phyloP scores from a whole-genome alignment of 2,888 invertebrate genomes.

The Timandra comae region DNA sequence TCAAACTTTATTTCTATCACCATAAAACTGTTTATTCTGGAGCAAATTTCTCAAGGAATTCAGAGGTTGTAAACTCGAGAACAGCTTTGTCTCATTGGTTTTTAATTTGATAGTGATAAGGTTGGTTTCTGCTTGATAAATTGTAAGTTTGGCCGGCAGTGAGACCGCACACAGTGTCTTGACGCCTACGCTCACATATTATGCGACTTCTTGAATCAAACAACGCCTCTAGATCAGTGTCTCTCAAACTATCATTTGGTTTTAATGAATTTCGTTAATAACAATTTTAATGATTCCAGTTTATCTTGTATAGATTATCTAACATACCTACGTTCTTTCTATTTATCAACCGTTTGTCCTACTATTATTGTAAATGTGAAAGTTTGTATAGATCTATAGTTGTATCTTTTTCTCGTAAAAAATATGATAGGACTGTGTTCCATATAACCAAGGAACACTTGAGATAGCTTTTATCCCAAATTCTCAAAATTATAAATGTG shows the following conservation, averaged over 20 bases:
- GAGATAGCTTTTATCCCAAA: too few relatives aligned
- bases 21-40: constrained; percentile 25
- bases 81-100: constrained; percentile 10
- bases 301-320: too few relatives aligned
- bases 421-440: too few relatives aligned
- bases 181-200: constrained; percentile 56
- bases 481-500: too few relatives aligned
- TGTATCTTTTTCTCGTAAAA: too few relatives aligned
- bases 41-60: constrained; percentile 10
- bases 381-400: too few relatives aligned
- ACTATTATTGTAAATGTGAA: too few relatives aligned
- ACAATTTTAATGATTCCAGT: too few relatives aligned
- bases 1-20: constrained; percentile 16
- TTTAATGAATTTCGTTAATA: constrained; percentile 1
- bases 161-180: constrained; percentile 56
- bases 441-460: too few relatives aligned
- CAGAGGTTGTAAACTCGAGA: constrained; percentile 13
- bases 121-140: constrained; percentile 10
- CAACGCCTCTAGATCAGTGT: constrained; percentile 7
- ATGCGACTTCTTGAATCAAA: constrained; percentile 40
- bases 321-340: too few relatives aligned
- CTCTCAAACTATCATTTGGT: constrained; percentile 1
- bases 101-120: constrained; percentile 10
- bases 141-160: constrained; percentile 36
- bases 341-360: too few relatives aligned